Conservation (phyloP, 2,113 vertebrate genomes). For the Zeus faber region DNA sequence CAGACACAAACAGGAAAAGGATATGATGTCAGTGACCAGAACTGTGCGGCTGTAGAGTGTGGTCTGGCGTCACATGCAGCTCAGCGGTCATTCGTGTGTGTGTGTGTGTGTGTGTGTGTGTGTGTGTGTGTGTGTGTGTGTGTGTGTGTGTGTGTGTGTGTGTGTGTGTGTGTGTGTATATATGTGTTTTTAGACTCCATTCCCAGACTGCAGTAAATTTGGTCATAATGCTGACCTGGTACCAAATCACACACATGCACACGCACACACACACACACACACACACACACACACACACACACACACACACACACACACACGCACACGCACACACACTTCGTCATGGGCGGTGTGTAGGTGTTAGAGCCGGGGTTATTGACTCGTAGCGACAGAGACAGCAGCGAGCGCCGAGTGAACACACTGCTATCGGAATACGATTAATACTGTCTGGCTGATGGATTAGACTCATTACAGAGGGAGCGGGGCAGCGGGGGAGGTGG, state of each 20-base stretch:
- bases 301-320: constrained; percentile 15
- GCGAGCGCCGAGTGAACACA: constrained; percentile 60
- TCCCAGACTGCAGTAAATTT: constrained; percentile 60
- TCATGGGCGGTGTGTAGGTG: constrained; percentile 60
- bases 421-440: constrained; percentile 73
- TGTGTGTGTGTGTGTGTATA: neutral
- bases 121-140: constrained; percentile 20
- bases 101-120: constrained; percentile 50
- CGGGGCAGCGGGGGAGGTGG: constrained; percentile 26
- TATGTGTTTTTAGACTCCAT: constrained; percentile 61
- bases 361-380: constrained; percentile 61
- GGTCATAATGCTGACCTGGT: constrained; percentile 64
- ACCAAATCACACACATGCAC: constrained; percentile 34
- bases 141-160: constrained; percentile 28
- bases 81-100: constrained; percentile 59
- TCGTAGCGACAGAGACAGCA: constrained; percentile 63
- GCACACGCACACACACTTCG: constrained; percentile 23
- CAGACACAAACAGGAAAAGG: constrained; percentile 67
- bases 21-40: constrained; percentile 62
- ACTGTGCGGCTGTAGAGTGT: constrained; percentile 47
- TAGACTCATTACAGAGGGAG: constrained; percentile 68
- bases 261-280: constrained; percentile 13
- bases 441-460: constrained; percentile 74
- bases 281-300: constrained; percentile 13
- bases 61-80: constrained; percentile 53